A percentile compares a stretch with the other conserved stretches of the same genome.
Conservation (phyloP, 2,797 vertebrate species). For the Smutsia gigantea region DNA sequence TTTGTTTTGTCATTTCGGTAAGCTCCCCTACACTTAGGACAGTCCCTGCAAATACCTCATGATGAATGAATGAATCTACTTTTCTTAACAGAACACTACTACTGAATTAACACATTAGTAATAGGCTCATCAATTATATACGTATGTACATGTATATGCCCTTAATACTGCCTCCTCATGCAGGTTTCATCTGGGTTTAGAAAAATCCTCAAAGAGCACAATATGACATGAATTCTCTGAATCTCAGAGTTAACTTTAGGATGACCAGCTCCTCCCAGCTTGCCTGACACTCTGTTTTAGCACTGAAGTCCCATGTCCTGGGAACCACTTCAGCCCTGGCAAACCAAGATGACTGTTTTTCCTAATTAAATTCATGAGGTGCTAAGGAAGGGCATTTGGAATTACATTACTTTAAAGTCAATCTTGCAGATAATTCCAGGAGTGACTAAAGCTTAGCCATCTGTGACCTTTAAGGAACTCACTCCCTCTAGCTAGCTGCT, state of each 20-base stretch:
- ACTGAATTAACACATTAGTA: neutral
- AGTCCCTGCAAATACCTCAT: neutral
- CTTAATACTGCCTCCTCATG: neutral
- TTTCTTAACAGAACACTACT: constrained; percentile 16
- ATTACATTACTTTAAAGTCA: neutral
- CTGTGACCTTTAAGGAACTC: neutral
- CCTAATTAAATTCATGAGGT: neutral
- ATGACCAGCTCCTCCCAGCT: neutral
- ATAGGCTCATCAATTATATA: neutral
- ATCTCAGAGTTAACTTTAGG: neutral
- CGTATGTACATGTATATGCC: neutral
- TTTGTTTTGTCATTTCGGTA: neutral
- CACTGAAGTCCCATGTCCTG: neutral
- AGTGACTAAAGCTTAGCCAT: neutral
- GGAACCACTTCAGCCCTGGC: neutral
- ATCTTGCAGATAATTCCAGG: neutral
- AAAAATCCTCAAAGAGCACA: neutral
- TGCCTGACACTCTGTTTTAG: neutral
- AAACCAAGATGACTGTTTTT: neutral
- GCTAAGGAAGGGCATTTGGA: neutral
- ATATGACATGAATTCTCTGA: neutral
- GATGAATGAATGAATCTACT: neutral
- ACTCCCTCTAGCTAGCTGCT: neutral
- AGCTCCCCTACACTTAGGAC: neutral
- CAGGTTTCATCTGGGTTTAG: neutral